Evolutionary conservation across 2,888 invertebrate species (phyloP), one percentile per base, ranked within the genome.

Genomic region (Ellobium chinense): DNA sequence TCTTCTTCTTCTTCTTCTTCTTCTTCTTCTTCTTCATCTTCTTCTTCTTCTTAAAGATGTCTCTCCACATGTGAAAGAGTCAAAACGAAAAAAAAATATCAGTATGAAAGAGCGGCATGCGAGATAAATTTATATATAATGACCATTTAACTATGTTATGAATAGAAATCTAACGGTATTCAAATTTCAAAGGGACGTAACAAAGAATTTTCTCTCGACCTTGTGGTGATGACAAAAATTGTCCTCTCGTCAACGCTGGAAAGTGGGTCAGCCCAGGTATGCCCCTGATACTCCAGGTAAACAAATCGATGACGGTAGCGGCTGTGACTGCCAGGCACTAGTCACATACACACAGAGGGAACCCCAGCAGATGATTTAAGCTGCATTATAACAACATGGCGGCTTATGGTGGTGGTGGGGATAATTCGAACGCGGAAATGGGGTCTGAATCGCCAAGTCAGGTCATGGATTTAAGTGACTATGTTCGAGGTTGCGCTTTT

Each of bases 401-500:
- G 54, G 46, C 31, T 29, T 58, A 18, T 27, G 27, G 27, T 37
- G 24, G 27, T 31, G 24, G 27, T 31, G n/a, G 36, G 18, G 37
- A 37, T 1, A 24, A 14, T 34, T n/a, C n/a, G 21, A 65, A 65
- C 36, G 37, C 54, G 63, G 62, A 78, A 70, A 29, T 27, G 29
- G 65, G 58, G 27, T 0, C 27, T 54, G 58, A 74, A 36, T 39
- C 21, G 18, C 21, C 21, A 29, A 9, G 1, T n/a, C 5, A 7
- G 14, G 36, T 36, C 24, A 27, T 70, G 27, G 31, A 70, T 39
- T 66, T 75, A 37, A 63, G 56, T 54, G 88, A 88, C 29, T 89
- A 88, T 77, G 81, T 84, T 7, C 85, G 84, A 62, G 83, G 81
- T 73, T 86, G 82, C 68, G 78, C 85, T 68, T 82, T 88, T 21